Conservation (phyloP, 2,113 vertebrate species). For the Prietella phreatophila region DNA sequence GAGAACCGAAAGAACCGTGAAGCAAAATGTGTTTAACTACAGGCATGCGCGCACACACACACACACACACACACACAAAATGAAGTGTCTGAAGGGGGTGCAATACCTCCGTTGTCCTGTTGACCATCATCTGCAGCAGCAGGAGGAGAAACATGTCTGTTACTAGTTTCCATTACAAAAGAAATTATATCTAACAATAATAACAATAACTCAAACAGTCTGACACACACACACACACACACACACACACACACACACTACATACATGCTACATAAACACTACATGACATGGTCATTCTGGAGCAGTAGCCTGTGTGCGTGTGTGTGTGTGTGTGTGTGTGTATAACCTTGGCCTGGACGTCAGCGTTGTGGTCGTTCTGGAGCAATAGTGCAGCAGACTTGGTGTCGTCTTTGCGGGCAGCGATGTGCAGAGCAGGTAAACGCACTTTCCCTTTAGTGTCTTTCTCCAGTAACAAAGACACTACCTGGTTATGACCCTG, state of each 20-base stretch:
- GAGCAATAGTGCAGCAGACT: conserved; percentile 90
- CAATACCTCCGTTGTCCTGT: conserved; percentile 98
- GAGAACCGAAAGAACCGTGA: neutral
- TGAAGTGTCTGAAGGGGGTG: conserved; percentile 45
- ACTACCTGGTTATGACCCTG: conserved; percentile 96
- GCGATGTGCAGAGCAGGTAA: conserved; percentile 94
- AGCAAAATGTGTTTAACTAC: neutral
- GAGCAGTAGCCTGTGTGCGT: neutral
- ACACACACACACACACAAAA: neutral
- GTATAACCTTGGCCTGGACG: conserved; percentile 93
- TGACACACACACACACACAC: too few relatives aligned
- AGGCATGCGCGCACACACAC: neutral
- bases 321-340: neutral
- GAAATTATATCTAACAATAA: too few relatives aligned
- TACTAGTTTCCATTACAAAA: conserved; percentile 42
- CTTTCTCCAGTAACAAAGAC: conserved; percentile 92
- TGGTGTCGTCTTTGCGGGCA: conserved; percentile 96
- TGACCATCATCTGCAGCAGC: conserved; percentile 96
- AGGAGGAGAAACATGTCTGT: conserved; percentile 62
- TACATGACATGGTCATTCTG: neutral
- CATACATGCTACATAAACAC: neutral
- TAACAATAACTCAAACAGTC: too few relatives aligned
- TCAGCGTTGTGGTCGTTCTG: conserved; percentile 98
- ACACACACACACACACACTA: too few relatives aligned
- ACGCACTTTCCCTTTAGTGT: conserved; percentile 96